Conservation (phyloP, 53 echinoderm and acorn worm species). For the Astropecten irregularis region DNA sequence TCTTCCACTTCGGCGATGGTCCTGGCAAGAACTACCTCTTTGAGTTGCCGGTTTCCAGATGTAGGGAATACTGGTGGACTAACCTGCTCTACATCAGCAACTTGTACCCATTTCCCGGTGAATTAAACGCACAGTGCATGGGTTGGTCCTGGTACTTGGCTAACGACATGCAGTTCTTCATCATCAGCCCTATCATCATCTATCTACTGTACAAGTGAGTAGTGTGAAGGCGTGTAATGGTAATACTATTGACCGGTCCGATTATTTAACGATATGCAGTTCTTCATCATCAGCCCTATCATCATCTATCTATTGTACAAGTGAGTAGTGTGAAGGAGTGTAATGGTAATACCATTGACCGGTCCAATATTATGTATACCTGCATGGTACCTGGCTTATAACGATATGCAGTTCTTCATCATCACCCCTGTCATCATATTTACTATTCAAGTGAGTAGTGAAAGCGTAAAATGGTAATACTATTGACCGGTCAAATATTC, state of each 20-base stretch:
- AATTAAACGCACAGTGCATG: conserved; percentile 56
- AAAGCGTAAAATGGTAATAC: too few species aligned
- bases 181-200: conserved; percentile 61
- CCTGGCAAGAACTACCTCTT: background rate
- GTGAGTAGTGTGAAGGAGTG: conserved; percentile 53
- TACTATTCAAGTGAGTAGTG: conserved; percentile 56
- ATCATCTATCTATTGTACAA: conserved; percentile 44
- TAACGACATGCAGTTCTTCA: conserved; percentile 75
- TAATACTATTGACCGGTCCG: too few species aligned
- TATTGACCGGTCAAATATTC: too few species aligned
- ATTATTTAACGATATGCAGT: conserved; percentile 79
- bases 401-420: conserved; percentile 76
- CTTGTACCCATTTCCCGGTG: conserved; percentile 71
- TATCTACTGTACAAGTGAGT: conserved; percentile 56
- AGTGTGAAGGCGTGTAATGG: too few species aligned
- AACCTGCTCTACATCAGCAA: conserved; percentile 85
- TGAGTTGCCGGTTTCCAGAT: background rate
- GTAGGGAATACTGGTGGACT: conserved; percentile 76
- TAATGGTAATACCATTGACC: too few species aligned
- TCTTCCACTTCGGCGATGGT: conserved; percentile 63
- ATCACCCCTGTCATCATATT: conserved; percentile 57
- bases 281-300: conserved; percentile 64
- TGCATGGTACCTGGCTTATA: too few species aligned
- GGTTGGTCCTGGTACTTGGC: conserved; percentile 79
- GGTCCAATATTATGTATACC: too few species aligned